Base-by-base conservation (phyloP, 2,797 vertebrate species). In the Botia almorhae region DNA sequence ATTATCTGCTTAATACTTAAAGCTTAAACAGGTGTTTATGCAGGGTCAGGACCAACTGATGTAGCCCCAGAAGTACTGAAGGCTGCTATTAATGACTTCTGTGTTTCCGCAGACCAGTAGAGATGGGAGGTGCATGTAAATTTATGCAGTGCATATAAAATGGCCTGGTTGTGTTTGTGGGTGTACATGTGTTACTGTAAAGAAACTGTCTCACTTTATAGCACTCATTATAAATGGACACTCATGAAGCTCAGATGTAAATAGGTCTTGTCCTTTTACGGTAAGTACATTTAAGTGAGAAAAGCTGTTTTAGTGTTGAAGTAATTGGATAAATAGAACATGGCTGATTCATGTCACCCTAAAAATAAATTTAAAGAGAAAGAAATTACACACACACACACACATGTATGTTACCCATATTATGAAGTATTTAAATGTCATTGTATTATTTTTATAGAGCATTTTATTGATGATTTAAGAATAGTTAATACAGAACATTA, bases 81-180 rank as follows among this genome's bases (percentile, higher is more conserved):
- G 1, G 12, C 12, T 64, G 73, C 73, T 51, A 21, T 75, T 21
- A 73, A 74, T 58, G 56, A 46, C 12, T 51, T 46, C 73, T 75
- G 60, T 75, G 58, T 75, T 75, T 75, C 50, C 5, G 50, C 48
- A 36, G 60, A 51, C 4, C 14, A 51, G 16, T 16, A 69, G 36
- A 78, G 46, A 50, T 29, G 39, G 55, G 39, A 48, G 65, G 36
- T 68, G 21, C 56, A 78, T 69, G 53, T 78, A 36, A 58, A 60
- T 69, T 56, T 56, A 61, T 69, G 36, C 16, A 19, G 51, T 69
- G 67, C 43, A 65, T 50, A 69, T 69, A 53, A n/a, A 53, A 74
- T 46, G 43, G 8, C 72, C 43, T 61, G 61, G 56, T 21, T 48
- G 65, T 69, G 65, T 68, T 56, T 69, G 76, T 78, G 76, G 2